Evolutionary conservation across 2,888 invertebrate genomes (phyloP), one percentile per base, ranked within the genome.

Genomic region (Eristalis arbustorum): DNA sequence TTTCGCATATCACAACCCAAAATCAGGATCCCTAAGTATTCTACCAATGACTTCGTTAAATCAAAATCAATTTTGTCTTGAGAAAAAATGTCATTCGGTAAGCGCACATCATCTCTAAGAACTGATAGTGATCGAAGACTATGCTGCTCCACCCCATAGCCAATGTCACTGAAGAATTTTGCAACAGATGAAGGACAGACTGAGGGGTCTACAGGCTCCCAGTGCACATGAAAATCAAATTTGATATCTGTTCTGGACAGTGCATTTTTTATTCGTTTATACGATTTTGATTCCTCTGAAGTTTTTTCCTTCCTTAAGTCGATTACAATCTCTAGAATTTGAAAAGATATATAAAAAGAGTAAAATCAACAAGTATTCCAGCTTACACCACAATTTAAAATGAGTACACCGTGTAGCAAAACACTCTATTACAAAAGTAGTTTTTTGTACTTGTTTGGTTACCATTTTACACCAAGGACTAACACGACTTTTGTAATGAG

Each of bases 121-220:
- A 91, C 91, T 18, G 91, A 90, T 40, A 88, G 89, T 68, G 92
- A 90, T 75, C 90, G 91, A 40, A 94, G 93, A 59, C 90, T 90
- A 89, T 94, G 94, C 37, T 93, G 88, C 76, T 92, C 91, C 2
- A 94, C 93, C 4, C 89, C 88, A 88, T 93, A 94, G 6, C 93
- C 93, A 68, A 90, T 90, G 88, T 93, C 91, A 57, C 91, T 83
- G 88, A 95, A 94, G 92, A 94, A 95, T 88, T 94, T 94, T 13
- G 95, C 95, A 61, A 94, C 88, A 0, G 95, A 95, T n/a, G 95
- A 95, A 63, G 95, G 94, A 88, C 95, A 95, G 28, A 94, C 85
- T 13, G 25, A 28, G 14, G 91, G 91, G 23, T 92, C 92, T 84
- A 93, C 93, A 69, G 95, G 93, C 88, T 94, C 93, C 95, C 95